Percentiles rank a stretch among this genome's conserved stretches.
Conservation (phyloP, 2,797 vertebrate species). For the Manis crassicaudata region DNA sequence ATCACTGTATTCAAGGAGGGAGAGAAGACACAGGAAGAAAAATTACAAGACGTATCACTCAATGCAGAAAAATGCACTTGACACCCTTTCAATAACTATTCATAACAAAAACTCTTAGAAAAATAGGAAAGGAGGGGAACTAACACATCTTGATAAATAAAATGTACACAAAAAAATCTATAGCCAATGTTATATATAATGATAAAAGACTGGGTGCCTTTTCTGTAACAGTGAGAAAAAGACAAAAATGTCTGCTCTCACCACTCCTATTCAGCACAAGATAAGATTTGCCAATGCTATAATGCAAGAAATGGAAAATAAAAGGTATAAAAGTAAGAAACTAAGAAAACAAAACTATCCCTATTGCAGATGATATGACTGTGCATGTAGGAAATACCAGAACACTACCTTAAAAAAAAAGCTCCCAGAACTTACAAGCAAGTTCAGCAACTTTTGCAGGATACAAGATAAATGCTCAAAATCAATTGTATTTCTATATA, state of each 20-base stretch:
- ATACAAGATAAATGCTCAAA: not conserved
- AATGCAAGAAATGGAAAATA: not conserved
- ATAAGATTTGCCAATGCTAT: not conserved
- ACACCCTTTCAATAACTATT: not conserved
- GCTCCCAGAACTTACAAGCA: not conserved
- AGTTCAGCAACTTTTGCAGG: not conserved
- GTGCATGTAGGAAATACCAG: not conserved
- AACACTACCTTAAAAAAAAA: not conserved
- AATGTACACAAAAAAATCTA: not conserved
- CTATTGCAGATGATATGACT: not conserved
- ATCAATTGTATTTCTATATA: not conserved
- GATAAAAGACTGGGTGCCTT: not conserved
- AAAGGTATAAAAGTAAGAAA: not conserved
- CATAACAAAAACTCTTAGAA: not conserved
- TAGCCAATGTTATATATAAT: not conserved
- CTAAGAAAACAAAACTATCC: not conserved
- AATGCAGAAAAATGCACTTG: not conserved
- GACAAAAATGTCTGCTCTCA: not conserved
- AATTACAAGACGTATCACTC: not conserved
- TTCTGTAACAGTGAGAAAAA: not conserved
- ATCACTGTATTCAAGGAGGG: not conserved
- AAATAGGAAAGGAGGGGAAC: not conserved
- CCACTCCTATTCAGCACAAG: not conserved
- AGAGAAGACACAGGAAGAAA: not conserved
- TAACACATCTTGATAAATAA: not conserved